Evolutionary conservation across 53 echinoderm and acorn worm species (phyloP).

Genomic region (Zoroaster sp.): DNA sequence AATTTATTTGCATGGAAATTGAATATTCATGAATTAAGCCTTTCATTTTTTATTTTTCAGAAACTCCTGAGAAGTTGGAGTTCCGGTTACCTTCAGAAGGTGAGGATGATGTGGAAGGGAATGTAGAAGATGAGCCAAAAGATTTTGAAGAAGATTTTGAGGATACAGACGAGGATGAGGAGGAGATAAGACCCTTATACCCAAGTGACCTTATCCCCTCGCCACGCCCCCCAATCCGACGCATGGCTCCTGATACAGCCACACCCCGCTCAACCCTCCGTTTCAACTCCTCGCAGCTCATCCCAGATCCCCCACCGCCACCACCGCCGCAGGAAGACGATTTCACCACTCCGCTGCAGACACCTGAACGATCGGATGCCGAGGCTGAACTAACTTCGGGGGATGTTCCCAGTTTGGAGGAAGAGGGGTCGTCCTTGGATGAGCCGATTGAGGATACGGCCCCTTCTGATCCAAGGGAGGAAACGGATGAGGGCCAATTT

Average conservation of each 20-base stretch:
- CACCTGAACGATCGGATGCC: neutral
- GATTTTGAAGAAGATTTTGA: neutral
- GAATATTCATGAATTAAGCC: neutral
- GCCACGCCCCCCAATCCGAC: conserved; percentile 46
- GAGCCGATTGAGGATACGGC: neutral
- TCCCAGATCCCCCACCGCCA: neutral
- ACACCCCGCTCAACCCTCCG: conserved; percentile 11
- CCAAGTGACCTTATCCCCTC: conserved; percentile 8
- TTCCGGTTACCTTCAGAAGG: neutral
- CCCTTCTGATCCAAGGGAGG: too few relatives aligned
- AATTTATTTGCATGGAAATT: too few relatives aligned
- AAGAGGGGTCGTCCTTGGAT: neutral
- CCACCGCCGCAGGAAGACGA: conserved; percentile 1
- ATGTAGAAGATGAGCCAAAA: neutral
- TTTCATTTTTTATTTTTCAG: neutral
- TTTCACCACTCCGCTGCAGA: neutral
- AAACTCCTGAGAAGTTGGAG: conserved; percentile 9
- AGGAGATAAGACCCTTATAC: neutral
- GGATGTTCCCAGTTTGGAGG: neutral
- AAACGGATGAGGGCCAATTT: neutral
- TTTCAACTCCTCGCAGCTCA: neutral
- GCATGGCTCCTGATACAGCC: conserved; percentile 39
- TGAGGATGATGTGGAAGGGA: neutral
- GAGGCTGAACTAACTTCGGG: neutral
- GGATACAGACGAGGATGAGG: neutral